phyloP scores from a whole-genome alignment of 2,113 vertebrate genomes.

The Ceyx cyanopectus region DNA sequence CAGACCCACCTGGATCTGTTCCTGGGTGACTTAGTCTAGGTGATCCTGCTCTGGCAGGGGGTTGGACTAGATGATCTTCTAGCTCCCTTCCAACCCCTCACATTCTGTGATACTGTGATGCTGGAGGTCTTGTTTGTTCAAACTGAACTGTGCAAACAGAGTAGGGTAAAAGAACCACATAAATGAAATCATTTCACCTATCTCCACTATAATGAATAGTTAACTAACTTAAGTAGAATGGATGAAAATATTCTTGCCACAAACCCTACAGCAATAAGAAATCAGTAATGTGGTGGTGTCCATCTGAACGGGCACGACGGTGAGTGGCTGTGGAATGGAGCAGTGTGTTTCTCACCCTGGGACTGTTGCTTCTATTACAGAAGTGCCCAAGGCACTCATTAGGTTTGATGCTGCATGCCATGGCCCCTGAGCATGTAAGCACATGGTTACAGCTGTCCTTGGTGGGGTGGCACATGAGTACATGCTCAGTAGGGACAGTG shows the following conservation, averaged over 20 bases:
- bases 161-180: not conserved
- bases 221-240: not conserved
- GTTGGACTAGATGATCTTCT: too few species aligned
- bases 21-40: too few species aligned
- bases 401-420: not conserved
- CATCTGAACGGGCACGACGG: not conserved
- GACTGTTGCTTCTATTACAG: not conserved
- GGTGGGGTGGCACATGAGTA: not conserved
- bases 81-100: too few species aligned
- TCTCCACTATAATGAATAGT: not conserved
- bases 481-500: not conserved
- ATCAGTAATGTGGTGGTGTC: not conserved
- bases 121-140: not conserved
- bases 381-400: not conserved
- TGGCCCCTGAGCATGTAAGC: not conserved
- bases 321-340: not conserved
- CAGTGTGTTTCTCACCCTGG: not conserved
- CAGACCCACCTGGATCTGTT: too few species aligned
- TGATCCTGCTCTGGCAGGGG: too few species aligned
- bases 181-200: not conserved
- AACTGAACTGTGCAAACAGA: not conserved
- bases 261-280: not conserved
- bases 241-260: not conserved
- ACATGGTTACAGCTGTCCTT: not conserved
- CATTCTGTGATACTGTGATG: not conserved